A percentile compares a stretch with the other conserved stretches of the same genome.
Evolutionary conservation across 1,140 invertebrate species (phyloP).

Genomic region (Habropoda laboriosa): DNA sequence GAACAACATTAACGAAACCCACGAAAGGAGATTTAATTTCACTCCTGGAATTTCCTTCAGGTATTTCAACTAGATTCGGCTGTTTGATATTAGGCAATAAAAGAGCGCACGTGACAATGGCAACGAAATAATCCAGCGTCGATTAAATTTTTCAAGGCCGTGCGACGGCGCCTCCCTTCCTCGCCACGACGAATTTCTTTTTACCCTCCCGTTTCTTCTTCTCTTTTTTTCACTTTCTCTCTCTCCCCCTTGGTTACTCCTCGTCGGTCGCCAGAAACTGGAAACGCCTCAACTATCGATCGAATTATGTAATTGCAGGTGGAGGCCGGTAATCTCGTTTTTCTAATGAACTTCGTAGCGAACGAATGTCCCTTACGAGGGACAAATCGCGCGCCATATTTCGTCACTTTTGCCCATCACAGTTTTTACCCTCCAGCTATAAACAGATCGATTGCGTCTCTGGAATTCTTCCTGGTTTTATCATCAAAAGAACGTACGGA

Average conservation of each 20-base stretch:
- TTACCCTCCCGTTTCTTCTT: background rate
- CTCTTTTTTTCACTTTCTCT: background rate
- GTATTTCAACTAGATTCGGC: too few relatives aligned
- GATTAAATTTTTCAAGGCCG: conserved; percentile 35
- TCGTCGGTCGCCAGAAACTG: conserved; percentile 60
- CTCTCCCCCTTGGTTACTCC: conserved; percentile 30
- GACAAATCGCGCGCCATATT: background rate
- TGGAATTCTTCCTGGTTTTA: too few relatives aligned
- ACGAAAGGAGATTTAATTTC: conserved; percentile 36
- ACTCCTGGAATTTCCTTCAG: background rate
- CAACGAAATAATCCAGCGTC: conserved; percentile 7
- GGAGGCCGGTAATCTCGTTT: conserved; percentile 65
- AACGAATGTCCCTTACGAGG: conserved; percentile 42
- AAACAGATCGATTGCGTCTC: too few relatives aligned
- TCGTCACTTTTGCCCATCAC: too few relatives aligned
- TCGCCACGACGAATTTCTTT: background rate
- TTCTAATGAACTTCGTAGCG: conserved; percentile 65
- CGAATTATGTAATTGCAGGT: conserved; percentile 65
- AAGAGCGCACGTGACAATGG: background rate
- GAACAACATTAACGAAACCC: conserved; percentile 21
- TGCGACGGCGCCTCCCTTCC: background rate
- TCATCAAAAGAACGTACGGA: too few relatives aligned
- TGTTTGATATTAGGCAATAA: conserved; percentile 21
- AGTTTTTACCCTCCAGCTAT: too few relatives aligned
- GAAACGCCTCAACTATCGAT: conserved; percentile 69